Percentiles rank a stretch among this genome's conserved stretches.
These are phyloP conservation scores for Leptatherina wallacei DNA, from an alignment of 2,797 vertebrate species.

Conservation along the genomic window DNA sequence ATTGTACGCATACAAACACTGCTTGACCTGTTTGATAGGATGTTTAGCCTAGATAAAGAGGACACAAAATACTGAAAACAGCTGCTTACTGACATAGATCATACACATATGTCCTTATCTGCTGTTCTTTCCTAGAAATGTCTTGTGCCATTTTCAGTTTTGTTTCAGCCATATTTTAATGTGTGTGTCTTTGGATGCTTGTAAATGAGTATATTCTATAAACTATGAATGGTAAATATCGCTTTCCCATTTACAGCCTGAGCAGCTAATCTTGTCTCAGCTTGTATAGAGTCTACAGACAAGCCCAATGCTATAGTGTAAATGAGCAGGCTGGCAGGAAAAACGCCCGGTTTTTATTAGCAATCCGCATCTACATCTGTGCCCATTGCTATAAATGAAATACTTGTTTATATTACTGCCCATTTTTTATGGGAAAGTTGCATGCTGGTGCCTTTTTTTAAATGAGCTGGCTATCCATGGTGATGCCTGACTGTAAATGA, in stretches of 20 bases:
- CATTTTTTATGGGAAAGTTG: slow-evolving; percentile 36
- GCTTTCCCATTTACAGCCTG: slow-evolving; percentile 30
- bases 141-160: not conserved
- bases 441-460: slow-evolving; percentile 42
- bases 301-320: slow-evolving; percentile 11
- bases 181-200: slow-evolving; percentile 7
- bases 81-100: slow-evolving; percentile 24
- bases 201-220: not conserved
- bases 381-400: slow-evolving; percentile 44
- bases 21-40: slow-evolving; percentile 18
- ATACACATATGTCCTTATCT: not conserved
- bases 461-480: slow-evolving; percentile 34
- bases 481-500: slow-evolving; percentile 46
- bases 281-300: slow-evolving; percentile 13
- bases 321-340: slow-evolving; percentile 39
- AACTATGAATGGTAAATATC: slow-evolving; percentile 10
- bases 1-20: slow-evolving; percentile 13
- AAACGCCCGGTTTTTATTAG: slow-evolving; percentile 47
- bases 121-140: not conserved
- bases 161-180: slow-evolving; percentile 15
- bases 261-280: slow-evolving; percentile 21
- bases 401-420: slow-evolving; percentile 39
- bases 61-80: slow-evolving; percentile 38
- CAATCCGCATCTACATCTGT: slow-evolving; percentile 28
- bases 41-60: slow-evolving; percentile 43